Percentiles rank a stretch among this genome's conserved stretches.
Conservation (phyloP, 53 echinoderm and acorn worm genomes). For the Paracentrotus lividus region DNA sequence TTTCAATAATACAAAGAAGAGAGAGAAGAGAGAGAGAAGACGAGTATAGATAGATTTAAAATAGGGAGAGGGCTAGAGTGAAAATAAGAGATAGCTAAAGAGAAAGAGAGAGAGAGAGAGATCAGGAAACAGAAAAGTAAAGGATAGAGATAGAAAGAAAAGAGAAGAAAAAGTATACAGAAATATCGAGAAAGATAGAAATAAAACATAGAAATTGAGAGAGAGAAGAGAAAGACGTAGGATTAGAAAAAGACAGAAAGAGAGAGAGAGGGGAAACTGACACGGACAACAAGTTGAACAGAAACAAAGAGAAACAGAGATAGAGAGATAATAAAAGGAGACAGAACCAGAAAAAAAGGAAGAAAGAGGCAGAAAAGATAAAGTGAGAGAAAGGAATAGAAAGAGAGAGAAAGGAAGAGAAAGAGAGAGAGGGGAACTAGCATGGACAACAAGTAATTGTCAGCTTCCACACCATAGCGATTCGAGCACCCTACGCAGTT, state of each 20-base stretch:
- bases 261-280: background rate
- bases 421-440: constrained; percentile 26
- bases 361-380: background rate
- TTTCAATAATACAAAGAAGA: background rate
- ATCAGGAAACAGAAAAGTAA: background rate
- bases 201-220: background rate
- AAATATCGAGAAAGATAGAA: background rate
- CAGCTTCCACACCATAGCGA: constrained; percentile 22
- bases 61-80: background rate
- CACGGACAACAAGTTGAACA: too few relatives aligned
- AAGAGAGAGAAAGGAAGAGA: background rate
- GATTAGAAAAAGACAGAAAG: background rate
- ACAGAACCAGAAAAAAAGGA: background rate
- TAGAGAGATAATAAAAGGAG: background rate
- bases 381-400: background rate
- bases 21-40: background rate
- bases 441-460: constrained; percentile 62
- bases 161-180: too few relatives aligned
- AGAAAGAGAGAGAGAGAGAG: background rate
- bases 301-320: background rate
- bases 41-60: too few relatives aligned
- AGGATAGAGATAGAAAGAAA: background rate
- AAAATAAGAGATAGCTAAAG: background rate
- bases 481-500: constrained; percentile 7
- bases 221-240: background rate